Conservation (phyloP, 1,140 invertebrate species). For the Formica exsecta region DNA sequence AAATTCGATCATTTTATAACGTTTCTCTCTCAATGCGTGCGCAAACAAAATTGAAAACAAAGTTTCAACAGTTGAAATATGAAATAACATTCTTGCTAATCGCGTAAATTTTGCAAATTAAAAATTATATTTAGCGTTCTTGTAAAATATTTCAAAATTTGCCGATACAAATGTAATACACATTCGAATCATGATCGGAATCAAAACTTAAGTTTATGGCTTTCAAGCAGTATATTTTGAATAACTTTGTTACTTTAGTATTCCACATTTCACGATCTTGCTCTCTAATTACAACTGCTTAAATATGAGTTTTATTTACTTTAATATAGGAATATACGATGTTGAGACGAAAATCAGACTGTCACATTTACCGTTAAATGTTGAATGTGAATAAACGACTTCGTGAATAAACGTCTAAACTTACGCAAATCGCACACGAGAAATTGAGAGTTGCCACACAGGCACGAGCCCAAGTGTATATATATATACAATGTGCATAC, state of each 20-base stretch:
- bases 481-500: background rate
- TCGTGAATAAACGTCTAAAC: conserved; percentile 45
- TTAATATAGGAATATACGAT: background rate
- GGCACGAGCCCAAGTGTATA: background rate
- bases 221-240: background rate
- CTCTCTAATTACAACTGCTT: conserved; percentile 14
- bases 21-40: no score
- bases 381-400: conserved; percentile 52
- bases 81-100: background rate
- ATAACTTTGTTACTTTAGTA: conserved; percentile 17
- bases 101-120: background rate
- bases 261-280: background rate
- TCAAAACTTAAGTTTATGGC: background rate
- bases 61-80: background rate
- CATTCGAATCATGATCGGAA: background rate
- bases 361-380: conserved; percentile 29
- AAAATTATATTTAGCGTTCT: background rate
- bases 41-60: background rate
- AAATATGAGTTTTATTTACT: conserved; percentile 14
- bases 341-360: conserved; percentile 35
- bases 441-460: conserved; percentile 31
- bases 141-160: background rate
- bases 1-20: background rate
- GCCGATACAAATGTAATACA: background rate
- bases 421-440: conserved; percentile 35